Conservation (phyloP, 2,113 vertebrate genomes). For the Ctenodactylus gundi region DNA sequence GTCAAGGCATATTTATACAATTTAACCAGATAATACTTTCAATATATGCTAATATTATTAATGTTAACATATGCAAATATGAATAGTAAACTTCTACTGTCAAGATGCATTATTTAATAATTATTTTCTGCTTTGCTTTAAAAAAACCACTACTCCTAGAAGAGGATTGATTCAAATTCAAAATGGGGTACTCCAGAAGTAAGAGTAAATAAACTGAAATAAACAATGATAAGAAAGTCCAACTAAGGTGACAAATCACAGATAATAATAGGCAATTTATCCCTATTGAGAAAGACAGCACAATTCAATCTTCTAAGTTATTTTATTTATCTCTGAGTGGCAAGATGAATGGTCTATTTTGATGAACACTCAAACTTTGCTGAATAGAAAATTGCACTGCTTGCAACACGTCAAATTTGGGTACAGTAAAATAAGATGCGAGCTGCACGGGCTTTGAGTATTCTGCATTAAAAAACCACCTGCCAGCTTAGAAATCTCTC, state of each 20-base stretch:
- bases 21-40: background rate
- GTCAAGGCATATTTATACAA: background rate
- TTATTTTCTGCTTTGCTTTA: background rate
- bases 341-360: constrained; percentile 67
- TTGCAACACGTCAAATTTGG: constrained; percentile 49
- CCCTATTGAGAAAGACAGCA: constrained; percentile 42
- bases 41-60: background rate
- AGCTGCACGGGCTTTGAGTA: constrained; percentile 68
- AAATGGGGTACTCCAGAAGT: constrained; percentile 32
- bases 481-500: constrained; percentile 57
- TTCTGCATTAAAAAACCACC: constrained; percentile 51
- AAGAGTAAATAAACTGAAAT: constrained; percentile 22
- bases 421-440: constrained; percentile 43
- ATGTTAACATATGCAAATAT: constrained; percentile 27
- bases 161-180: constrained; percentile 52
- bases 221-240: constrained; percentile 51
- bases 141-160: background rate
- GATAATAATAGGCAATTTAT: constrained; percentile 50
- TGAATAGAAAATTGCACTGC: constrained; percentile 66
- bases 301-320: constrained; percentile 65
- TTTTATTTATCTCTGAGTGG: constrained; percentile 67
- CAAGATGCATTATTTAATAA: background rate
- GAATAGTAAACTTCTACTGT: background rate
- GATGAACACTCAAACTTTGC: constrained; percentile 62
- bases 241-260: constrained; percentile 52